These are phyloP conservation scores for Colaptes auratus DNA, from an alignment of 2,113 vertebrate genomes.

Conservation along the genomic window DNA sequence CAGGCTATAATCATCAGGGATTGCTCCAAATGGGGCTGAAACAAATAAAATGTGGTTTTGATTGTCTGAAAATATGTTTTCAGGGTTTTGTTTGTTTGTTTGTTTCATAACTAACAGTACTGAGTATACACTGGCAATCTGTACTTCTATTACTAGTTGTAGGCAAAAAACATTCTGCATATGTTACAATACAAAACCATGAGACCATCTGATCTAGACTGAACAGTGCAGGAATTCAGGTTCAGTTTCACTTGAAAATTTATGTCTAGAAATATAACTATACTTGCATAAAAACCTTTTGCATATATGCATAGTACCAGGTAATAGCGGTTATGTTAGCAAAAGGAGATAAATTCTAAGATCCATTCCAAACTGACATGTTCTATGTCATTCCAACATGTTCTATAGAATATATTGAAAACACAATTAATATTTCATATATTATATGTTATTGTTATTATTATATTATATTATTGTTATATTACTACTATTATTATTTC, in stretches of 20 bases:
- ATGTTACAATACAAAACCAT: not conserved
- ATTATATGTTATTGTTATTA: too few species aligned
- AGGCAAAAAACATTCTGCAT: not conserved
- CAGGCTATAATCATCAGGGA: not conserved
- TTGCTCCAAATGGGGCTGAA: not conserved
- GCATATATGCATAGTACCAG: not conserved
- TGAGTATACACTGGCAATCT: not conserved
- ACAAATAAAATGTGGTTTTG: not conserved
- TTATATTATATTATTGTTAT: not conserved
- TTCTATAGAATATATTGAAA: not conserved
- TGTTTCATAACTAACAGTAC: not conserved
- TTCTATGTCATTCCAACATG: not conserved
- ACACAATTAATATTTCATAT: not conserved
- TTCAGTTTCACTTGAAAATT: not conserved
- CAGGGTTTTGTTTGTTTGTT: not conserved
- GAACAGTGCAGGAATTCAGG: not conserved
- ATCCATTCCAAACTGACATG: not conserved
- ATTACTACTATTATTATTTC: too few species aligned
- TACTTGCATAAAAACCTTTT: not conserved
- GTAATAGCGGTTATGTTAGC: not conserved
- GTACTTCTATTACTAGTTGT: not conserved
- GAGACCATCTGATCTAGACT: not conserved
- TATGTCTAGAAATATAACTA: not conserved
- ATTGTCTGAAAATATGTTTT: not conserved
- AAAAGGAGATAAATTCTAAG: not conserved